A percentile compares a stretch with the other conserved stretches of the same genome.
Conservation (phyloP, 1,140 invertebrate species). For the Oryzaephilus surinamensis region DNA sequence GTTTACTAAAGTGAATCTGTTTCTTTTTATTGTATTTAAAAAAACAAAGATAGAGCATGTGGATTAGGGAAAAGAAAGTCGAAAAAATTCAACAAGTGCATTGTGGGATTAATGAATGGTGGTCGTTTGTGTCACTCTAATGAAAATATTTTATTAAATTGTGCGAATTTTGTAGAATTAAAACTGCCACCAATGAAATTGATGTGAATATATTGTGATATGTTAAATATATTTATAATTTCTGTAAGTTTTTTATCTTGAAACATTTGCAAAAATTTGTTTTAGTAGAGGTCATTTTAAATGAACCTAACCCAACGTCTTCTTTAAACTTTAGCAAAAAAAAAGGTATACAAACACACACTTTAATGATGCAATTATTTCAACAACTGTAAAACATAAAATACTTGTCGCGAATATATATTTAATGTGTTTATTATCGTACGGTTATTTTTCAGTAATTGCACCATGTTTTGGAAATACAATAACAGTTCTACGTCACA, state of each 20-base stretch:
- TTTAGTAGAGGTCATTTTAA: conserved; percentile 29
- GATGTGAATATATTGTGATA: conserved; percentile 30
- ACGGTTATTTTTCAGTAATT: conserved; percentile 6
- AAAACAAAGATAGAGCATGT: not conserved
- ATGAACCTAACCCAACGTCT: conserved; percentile 34
- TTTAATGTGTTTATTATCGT: conserved; percentile 5
- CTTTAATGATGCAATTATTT: no score
- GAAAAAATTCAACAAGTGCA: conserved; percentile 35
- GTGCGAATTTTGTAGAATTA: no score
- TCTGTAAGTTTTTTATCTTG: conserved; percentile 3
- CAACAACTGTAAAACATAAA: no score
- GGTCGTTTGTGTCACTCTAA: conserved; percentile 22
- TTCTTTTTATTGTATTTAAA: not conserved
- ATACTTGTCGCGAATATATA: no score
- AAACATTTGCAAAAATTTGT: conserved; percentile 6
- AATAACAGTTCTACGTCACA: conserved; percentile 59
- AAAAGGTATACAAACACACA: conserved; percentile 13
- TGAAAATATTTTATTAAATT: conserved; percentile 20
- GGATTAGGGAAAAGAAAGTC: no score
- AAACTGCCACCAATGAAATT: conserved; percentile 13
- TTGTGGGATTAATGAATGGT: conserved; percentile 32
- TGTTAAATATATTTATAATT: conserved; percentile 19
- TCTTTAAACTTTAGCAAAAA: conserved; percentile 17
- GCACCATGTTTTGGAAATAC: conserved; percentile 72
- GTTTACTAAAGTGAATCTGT: not conserved